Conservation (phyloP, 2,888 invertebrate genomes). For the Melanotus villosus region DNA sequence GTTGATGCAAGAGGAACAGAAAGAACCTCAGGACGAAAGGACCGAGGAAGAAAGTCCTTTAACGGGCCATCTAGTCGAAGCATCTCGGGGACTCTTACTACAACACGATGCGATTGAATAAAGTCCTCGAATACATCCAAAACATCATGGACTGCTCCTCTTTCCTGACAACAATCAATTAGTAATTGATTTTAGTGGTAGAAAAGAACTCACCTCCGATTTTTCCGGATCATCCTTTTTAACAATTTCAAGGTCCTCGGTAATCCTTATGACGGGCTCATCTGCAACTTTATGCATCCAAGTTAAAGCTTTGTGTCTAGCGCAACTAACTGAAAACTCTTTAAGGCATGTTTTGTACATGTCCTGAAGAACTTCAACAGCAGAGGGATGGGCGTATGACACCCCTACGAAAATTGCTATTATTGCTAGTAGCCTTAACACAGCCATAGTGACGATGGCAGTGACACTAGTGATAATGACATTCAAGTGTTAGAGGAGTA, state of each 20-base stretch:
- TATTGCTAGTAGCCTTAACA: constrained; percentile 30
- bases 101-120: constrained; percentile 81
- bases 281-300: constrained; percentile 80
- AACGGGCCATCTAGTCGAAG: constrained; percentile 72
- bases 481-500: constrained; percentile 46
- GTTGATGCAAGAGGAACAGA: constrained; percentile 79
- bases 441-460: constrained; percentile 39
- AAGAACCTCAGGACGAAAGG: constrained; percentile 78
- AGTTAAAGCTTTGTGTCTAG: constrained; percentile 82
- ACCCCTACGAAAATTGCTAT: constrained; percentile 33
- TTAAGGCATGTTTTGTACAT: constrained; percentile 79
- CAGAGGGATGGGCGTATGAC: constrained; percentile 67
- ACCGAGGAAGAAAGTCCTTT: constrained; percentile 75
- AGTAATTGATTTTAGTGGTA: too few relatives aligned
- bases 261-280: constrained; percentile 80
- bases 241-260: constrained; percentile 82
- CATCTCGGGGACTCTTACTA: constrained; percentile 81
- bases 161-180: constrained; percentile 62
- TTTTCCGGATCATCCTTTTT: constrained; percentile 71
- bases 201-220: constrained; percentile 55
- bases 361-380: constrained; percentile 75
- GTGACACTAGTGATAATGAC: constrained; percentile 48
- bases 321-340: constrained; percentile 80
- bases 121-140: constrained; percentile 83
- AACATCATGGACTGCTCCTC: constrained; percentile 73